Evolutionary conservation across 2,797 vertebrate genomes (phyloP).

Genomic region (Sebastolobus altivelis): DNA sequence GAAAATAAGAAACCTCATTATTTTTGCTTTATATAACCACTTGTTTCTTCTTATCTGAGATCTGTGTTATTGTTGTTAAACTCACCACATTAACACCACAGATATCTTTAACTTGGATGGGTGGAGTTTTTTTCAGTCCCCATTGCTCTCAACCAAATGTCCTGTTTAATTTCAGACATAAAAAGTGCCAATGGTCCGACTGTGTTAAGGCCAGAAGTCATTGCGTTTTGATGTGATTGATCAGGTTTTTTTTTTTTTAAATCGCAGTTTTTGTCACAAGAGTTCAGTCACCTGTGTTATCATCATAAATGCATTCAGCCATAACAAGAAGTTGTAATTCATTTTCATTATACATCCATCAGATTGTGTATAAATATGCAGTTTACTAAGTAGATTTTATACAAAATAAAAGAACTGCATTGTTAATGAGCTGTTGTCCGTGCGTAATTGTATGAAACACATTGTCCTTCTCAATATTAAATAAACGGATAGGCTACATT

Average conservation of each 20-base stretch:
- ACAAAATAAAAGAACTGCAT: conserved; percentile 77
- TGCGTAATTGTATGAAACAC: conserved; percentile 20
- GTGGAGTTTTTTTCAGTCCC: conserved; percentile 1
- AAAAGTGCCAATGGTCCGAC: conserved; percentile 68
- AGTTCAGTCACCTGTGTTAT: conserved; percentile 21
- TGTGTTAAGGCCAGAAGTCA: conserved; percentile 25
- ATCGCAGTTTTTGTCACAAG: conserved; percentile 1
- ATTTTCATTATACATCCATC: conserved; percentile 35
- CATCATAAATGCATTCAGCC: conserved; percentile 43
- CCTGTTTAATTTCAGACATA: conserved; percentile 26
- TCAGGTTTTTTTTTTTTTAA: conserved; percentile 12
- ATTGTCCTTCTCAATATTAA: not conserved
- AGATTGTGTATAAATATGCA: conserved; percentile 68
- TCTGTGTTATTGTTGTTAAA: conserved; percentile 33
- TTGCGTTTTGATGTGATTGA: conserved; percentile 33
- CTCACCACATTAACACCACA: conserved; percentile 4
- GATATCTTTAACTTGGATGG: conserved; percentile 12
- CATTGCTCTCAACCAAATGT: conserved; percentile 38
- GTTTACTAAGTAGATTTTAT: conserved; percentile 75
- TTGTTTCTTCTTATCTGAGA: conserved; percentile 33
- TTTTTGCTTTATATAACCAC: conserved; percentile 63
- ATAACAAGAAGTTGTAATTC: conserved; percentile 35
- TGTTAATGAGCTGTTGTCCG: conserved; percentile 28
- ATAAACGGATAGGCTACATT: not conserved
- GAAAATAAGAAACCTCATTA: conserved; percentile 11